Conservation (phyloP, 2,888 invertebrate species). For the Ferdinandea cuprea region DNA sequence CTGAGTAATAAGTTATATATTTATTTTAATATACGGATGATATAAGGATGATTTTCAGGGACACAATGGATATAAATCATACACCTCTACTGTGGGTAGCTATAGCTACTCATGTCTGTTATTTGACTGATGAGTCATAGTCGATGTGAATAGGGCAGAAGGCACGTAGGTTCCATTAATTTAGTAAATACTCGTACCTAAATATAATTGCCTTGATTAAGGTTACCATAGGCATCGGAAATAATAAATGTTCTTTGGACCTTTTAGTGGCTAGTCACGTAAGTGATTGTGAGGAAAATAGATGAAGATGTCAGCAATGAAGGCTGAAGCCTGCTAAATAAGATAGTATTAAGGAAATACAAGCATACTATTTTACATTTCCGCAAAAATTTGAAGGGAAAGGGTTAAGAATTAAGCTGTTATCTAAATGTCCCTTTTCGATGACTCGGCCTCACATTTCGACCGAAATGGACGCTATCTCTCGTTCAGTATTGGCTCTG, state of each 20-base stretch:
- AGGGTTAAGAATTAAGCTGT: too few relatives aligned
- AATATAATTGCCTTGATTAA: background rate
- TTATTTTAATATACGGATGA: background rate
- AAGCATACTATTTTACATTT: too few relatives aligned
- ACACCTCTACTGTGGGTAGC: background rate
- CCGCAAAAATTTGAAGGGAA: too few relatives aligned
- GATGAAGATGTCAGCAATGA: background rate
- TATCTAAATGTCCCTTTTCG: too few relatives aligned
- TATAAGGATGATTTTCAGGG: constrained; percentile 9
- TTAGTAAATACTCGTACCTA: background rate
- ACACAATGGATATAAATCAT: constrained; percentile 28
- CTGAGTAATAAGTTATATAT: constrained; percentile 6
- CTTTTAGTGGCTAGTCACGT: background rate
- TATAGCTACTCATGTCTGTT: background rate
- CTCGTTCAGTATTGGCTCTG: too few relatives aligned
- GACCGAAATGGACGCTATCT: too few relatives aligned
- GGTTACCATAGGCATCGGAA: constrained; percentile 20
- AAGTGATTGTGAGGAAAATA: background rate
- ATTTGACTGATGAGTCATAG: background rate
- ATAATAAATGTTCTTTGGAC: background rate
- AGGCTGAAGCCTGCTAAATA: too few relatives aligned
- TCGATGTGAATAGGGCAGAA: background rate
- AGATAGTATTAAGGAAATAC: too few relatives aligned
- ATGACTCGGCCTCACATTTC: too few relatives aligned
- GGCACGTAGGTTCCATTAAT: background rate